phyloP scores from a whole-genome alignment of 2,113 vertebrate genomes.

The Oreotragus oreotragus region DNA sequence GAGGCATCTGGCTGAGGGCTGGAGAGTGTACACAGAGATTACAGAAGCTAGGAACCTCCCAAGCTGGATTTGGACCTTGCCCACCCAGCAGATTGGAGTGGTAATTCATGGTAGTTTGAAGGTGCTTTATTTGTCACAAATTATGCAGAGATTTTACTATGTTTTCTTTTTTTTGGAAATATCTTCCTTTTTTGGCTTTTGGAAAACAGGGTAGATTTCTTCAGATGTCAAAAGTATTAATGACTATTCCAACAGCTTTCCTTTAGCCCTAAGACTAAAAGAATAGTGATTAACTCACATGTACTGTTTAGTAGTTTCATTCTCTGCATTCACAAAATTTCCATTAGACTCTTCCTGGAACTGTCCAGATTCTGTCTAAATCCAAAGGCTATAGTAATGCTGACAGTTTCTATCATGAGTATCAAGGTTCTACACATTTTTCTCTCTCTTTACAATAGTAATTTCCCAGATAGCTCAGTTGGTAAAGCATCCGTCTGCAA shows the following conservation, averaged over 20 bases:
- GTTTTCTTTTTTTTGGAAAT: not conserved
- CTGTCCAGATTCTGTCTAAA: not conserved
- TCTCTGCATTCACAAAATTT: not conserved
- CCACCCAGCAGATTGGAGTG: not conserved
- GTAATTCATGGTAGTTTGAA: not conserved
- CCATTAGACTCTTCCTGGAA: not conserved
- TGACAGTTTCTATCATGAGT: not conserved
- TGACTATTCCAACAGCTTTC: not conserved
- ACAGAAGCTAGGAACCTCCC: not conserved
- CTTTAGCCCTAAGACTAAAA: not conserved
- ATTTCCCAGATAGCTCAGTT: not conserved
- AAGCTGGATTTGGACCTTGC: not conserved
- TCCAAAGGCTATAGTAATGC: not conserved
- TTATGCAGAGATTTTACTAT: not conserved
- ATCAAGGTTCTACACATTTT: not conserved
- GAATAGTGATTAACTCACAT: not conserved
- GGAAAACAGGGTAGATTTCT: not conserved
- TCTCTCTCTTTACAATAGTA: not conserved
- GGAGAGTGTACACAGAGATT: not conserved
- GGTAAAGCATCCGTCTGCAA: not conserved
- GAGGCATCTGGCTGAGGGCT: not conserved
- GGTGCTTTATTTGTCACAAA: not conserved
- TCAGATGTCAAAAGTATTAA: not conserved
- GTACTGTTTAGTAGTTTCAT: not conserved
- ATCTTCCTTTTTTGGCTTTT: not conserved